Percentiles rank a stretch among this genome's conserved stretches.
Evolutionary conservation across 1,140 invertebrate genomes (phyloP).

Genomic region (honey bee (Apis mellifera)): Amel_HAv3.1 CM009940.2:10260501-10261000

Average conservation of each 20-base stretch:
- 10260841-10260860: constrained; percentile 61
- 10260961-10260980: neutral
- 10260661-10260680: neutral
- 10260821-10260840: constrained; percentile 66
- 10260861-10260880: constrained; percentile 64
- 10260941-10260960: neutral
- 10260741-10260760: constrained; percentile 1
- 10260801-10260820: constrained; percentile 57
- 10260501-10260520: neutral
- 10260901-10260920: constrained; percentile 19
- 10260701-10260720: neutral
- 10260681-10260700: neutral
- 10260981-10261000: neutral
- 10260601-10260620: neutral
- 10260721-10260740: constrained; percentile 19
- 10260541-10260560: neutral
- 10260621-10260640: neutral
- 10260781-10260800: constrained; percentile 27
- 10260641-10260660: neutral
- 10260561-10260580: neutral
- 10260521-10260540: neutral
- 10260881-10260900: constrained; percentile 1
- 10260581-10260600: neutral
- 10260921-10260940: neutral
- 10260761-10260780: constrained; percentile 28